phyloP scores from a whole-genome alignment of 1,140 invertebrate species.

The Hylaeus volcanicus region DNA sequence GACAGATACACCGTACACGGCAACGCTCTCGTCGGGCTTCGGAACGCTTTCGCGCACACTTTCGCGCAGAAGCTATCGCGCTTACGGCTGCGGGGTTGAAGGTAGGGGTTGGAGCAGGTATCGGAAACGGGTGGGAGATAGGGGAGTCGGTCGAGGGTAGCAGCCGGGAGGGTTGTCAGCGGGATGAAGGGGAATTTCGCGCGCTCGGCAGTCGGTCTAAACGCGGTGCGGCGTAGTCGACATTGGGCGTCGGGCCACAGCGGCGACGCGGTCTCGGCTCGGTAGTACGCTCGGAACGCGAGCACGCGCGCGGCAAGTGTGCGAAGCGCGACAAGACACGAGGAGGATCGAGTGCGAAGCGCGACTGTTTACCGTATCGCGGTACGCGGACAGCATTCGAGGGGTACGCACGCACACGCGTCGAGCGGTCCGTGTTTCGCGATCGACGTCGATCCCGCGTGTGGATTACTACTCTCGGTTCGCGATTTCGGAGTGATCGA shows the following conservation, averaged over 20 bases:
- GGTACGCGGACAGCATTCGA: too few species aligned
- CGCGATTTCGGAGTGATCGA: conserved; percentile 20
- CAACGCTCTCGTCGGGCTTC: neutral
- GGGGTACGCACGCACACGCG: too few species aligned
- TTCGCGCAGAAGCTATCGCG: conserved; percentile 62
- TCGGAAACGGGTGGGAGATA: conserved; percentile 24
- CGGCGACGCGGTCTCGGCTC: conserved; percentile 66
- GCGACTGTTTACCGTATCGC: neutral
- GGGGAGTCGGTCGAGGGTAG: conserved; percentile 35
- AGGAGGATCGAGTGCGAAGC: conserved; percentile 24
- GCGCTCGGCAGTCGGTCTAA: conserved; percentile 60
- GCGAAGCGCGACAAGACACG: conserved; percentile 39
- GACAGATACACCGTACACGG: neutral
- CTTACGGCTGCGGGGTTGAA: conserved; percentile 30
- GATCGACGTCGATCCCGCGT: neutral
- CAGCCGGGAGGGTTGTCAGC: conserved; percentile 46
- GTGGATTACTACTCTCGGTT: neutral
- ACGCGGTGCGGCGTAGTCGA: conserved; percentile 59
- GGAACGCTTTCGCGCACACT: conserved; percentile 43
- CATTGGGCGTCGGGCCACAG: conserved; percentile 77
- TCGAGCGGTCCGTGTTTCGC: neutral
- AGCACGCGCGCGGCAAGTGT: conserved; percentile 53
- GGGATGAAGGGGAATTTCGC: neutral
- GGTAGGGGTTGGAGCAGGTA: conserved; percentile 19
- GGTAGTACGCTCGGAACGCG: conserved; percentile 46